Percentiles rank a stretch among this genome's conserved stretches.
phyloP scores from a whole-genome alignment of 2,888 invertebrate species.

The Hyles lineata region DNA sequence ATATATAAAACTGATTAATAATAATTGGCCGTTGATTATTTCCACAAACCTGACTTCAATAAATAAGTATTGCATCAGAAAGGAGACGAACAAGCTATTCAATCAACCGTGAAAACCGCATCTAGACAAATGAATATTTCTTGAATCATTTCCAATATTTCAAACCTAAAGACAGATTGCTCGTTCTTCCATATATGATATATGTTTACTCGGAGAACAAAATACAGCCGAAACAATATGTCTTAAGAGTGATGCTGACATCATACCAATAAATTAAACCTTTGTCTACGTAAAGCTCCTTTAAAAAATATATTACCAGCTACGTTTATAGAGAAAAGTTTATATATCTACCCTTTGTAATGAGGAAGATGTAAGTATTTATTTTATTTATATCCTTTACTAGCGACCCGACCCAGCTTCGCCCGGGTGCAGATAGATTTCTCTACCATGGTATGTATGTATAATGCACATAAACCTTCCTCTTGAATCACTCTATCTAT shows the following conservation, averaged over 20 bases:
- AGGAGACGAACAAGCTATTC: background rate
- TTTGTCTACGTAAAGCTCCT: too few species aligned
- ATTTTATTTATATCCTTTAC: too few species aligned
- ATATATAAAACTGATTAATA: too few species aligned
- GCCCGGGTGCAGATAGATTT: too few species aligned
- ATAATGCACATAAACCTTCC: too few species aligned
- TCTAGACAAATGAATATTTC: background rate
- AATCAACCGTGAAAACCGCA: background rate
- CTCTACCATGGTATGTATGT: too few species aligned
- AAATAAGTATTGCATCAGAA: background rate
- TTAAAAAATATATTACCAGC: background rate
- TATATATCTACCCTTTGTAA: too few species aligned
- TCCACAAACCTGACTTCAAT: too few species aligned
- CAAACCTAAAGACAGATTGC: background rate
- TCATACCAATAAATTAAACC: background rate
- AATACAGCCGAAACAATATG: background rate
- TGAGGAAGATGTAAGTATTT: too few species aligned
- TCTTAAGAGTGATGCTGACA: background rate
- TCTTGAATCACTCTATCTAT: too few species aligned
- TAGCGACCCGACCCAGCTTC: too few species aligned
- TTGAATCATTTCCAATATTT: background rate
- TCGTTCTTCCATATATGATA: slow-evolving; percentile 56
- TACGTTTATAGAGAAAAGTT: background rate
- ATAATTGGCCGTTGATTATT: too few species aligned
- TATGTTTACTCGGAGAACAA: background rate